Conservation (phyloP, 2,113 vertebrate species). For the Ptychochromis oligacanthus region DNA sequence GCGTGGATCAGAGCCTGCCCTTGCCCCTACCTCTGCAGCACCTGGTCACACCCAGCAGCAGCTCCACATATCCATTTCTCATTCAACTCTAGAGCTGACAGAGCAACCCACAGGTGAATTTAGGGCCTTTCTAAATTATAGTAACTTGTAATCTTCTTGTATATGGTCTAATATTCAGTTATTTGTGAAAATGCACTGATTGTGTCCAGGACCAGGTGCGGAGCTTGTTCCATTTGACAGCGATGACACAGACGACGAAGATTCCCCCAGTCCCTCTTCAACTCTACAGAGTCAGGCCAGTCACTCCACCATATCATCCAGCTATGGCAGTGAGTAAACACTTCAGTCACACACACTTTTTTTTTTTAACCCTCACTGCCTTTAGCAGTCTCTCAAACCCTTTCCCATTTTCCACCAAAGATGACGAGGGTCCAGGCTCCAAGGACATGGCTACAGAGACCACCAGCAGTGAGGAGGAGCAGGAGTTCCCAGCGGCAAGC, state of each 20-base stretch:
- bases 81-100: conserved; percentile 87
- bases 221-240: conserved; percentile 96
- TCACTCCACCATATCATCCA: conserved; percentile 96
- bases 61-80: conserved; percentile 95
- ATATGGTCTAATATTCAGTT: not conserved
- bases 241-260: conserved; percentile 94
- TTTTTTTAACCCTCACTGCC: not conserved
- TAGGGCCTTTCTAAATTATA: not conserved
- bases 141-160: not conserved
- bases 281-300: conserved; percentile 97
- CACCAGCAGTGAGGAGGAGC: conserved; percentile 97
- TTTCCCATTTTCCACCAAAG: conserved; percentile 63
- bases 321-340: conserved; percentile 91
- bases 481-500: conserved; percentile 86
- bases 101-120: conserved; percentile 78
- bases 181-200: not conserved
- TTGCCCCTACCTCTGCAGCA: conserved; percentile 23
- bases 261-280: conserved; percentile 94
- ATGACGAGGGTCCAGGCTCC: conserved; percentile 89
- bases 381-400: not conserved
- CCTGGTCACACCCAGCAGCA: conserved; percentile 80
- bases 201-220: conserved; percentile 65
- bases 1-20: conserved; percentile 71
- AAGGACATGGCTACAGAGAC: conserved; percentile 92
- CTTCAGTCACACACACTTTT: not conserved